These are phyloP conservation scores for Lynx canadensis DNA, from an alignment of 2,113 vertebrate species.

Conservation along the genomic window DNA sequence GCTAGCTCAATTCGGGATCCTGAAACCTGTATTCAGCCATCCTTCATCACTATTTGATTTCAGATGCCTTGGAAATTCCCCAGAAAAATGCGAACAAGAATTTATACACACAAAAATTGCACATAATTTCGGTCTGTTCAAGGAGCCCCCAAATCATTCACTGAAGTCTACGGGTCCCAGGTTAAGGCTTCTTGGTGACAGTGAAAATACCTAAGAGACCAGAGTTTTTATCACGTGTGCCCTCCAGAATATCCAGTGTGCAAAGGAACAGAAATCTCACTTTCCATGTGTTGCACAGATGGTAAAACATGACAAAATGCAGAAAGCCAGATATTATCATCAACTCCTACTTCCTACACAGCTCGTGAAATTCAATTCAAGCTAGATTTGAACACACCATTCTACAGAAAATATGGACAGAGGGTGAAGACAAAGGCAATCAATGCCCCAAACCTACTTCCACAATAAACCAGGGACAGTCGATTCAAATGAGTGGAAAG, in stretches of 20 bases:
- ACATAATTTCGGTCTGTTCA: not conserved
- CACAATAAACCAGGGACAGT: not conserved
- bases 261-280: not conserved
- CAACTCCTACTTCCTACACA: slow-evolving; percentile 1
- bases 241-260: not conserved
- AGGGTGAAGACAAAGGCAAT: not conserved
- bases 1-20: not conserved
- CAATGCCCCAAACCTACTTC: not conserved
- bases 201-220: not conserved
- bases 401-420: not conserved
- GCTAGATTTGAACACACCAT: not conserved
- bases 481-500: not conserved
- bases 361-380: slow-evolving; percentile 37
- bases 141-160: not conserved
- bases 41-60: not conserved
- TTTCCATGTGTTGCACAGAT: slow-evolving; percentile 46
- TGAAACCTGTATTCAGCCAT: not conserved
- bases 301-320: not conserved
- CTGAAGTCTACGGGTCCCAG: not conserved
- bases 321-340: slow-evolving; percentile 4
- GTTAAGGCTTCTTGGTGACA: not conserved
- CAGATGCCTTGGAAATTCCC: slow-evolving; percentile 32
- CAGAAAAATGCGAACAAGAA: slow-evolving; percentile 5
- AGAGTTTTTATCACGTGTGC: not conserved
- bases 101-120: slow-evolving; percentile 3